Base-by-base conservation (phyloP, 64 coral and sea anemone genomes). In the Acropora yongei region DNA sequence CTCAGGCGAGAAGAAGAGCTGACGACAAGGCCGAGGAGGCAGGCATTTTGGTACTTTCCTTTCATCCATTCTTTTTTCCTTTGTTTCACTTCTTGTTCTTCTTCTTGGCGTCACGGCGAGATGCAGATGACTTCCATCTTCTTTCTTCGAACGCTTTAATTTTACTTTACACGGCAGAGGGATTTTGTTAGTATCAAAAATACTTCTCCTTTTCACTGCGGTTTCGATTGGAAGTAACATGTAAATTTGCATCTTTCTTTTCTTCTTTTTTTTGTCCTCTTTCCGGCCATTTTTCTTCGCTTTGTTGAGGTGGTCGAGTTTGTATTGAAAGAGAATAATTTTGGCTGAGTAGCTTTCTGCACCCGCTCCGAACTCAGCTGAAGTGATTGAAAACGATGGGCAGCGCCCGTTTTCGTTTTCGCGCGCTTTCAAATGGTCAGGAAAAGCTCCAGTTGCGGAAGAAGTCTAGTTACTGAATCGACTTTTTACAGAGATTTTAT, bases 1-100 rank as follows among this genome's bases (percentile, higher is more conserved):
- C 84, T 86, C 84, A 87, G 83, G 91, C 73, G 67, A 65, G 83
- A 78, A 83, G 90, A 77, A 72, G 90, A 76, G 42, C 81, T 46
- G 79, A 82, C 63, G 82, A 92, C 60, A 92, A 84, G 83, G 71
- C 46, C 82, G 90, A 92, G 74, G 90, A 92, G 51, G 46, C 82
- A 86, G 82, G 81, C 79, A 45, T 87, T 87, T 83, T 51, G 90
- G 90, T 92, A 88, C 73, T 88, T 39, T 88, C 58, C 49, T 60
- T 75, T 88, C 75, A 77, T 77, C 83, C 79, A 66, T 61, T 85
- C 63, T 78, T 87, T 76, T 85, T 85, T 85, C 72, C 18, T 66
- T 78, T 84, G 14, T 44, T 86, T 4, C 49, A 75, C 12, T 78
- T 80, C 16, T 41, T 30, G 43, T 48, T 17, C 49, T 48, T 79